Conservation (phyloP, 2,113 vertebrate species). For the Ginglymostoma cirratum region DNA sequence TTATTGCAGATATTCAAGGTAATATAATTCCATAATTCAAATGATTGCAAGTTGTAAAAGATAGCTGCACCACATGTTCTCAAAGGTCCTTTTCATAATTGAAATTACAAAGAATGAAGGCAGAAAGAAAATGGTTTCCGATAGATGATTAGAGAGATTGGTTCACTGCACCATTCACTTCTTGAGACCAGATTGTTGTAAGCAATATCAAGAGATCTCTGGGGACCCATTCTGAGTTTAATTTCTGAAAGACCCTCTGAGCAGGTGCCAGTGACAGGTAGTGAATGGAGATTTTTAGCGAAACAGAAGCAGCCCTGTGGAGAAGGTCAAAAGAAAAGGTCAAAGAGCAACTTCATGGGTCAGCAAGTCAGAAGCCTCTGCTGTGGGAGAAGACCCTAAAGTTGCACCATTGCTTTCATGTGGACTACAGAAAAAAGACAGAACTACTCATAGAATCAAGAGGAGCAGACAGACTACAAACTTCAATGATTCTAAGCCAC, state of each 20-base stretch:
- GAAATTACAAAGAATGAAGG: constrained; percentile 64
- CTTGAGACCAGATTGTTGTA: constrained; percentile 58
- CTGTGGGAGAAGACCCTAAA: constrained; percentile 69
- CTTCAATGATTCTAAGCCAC: constrained; percentile 49
- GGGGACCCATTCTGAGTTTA: constrained; percentile 75
- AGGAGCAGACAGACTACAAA: neutral
- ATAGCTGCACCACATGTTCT: constrained; percentile 33
- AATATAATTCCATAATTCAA: neutral
- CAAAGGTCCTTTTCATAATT: constrained; percentile 65
- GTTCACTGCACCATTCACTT: constrained; percentile 65
- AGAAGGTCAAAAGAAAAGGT: constrained; percentile 74
- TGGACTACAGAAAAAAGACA: constrained; percentile 61
- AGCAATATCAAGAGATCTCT: constrained; percentile 65
- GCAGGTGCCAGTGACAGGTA: constrained; percentile 87
- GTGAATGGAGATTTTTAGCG: constrained; percentile 75
- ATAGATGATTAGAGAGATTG: constrained; percentile 91
- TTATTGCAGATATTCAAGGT: neutral
- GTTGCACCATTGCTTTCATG: constrained; percentile 57
- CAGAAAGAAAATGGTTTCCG: constrained; percentile 56
- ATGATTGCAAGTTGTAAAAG: neutral
- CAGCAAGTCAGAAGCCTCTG: constrained; percentile 75
- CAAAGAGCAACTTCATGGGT: constrained; percentile 68
- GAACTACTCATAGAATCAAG: constrained; percentile 34
- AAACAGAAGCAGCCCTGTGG: constrained; percentile 59
- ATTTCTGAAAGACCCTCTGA: constrained; percentile 66